Base-by-base conservation (phyloP, 2,888 invertebrate species). In the Lucinisca nassula region DNA sequence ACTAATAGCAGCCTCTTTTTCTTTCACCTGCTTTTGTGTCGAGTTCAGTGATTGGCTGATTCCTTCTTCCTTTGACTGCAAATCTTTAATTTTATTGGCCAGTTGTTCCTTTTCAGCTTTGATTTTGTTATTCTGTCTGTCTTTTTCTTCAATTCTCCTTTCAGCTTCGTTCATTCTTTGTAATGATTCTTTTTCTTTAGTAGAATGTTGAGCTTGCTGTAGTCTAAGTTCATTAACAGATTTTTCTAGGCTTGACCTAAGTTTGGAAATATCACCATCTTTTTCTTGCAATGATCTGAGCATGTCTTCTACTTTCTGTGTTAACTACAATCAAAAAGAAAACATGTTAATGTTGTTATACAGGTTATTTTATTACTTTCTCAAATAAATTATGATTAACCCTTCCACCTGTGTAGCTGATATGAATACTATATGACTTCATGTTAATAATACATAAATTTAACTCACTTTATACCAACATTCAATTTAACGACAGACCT, bases 121-220 rank as follows among this genome's bases (percentile, higher is more conserved):
- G 12, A 93, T 77, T 40, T 90, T 91, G n/a, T 67, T 79, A 24
- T 89, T 85, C 27, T 91, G 84, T 24, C 82, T 78, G 30, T 91
- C 90, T 45, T 87, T 90, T 58, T 91, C 90, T 24, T 90, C 92
- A 12, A 90, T 61, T 45, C 90, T 90, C n/a, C 87, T 76, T 32
- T 90, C 88, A 30, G 85, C 70, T 55, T 92, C 92, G 8, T 91
- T 88, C 12, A 94, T 49, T 49, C 89, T 90, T 70, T 78, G 61
- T 51, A 80, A 79, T 0, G 89, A 37, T 27, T 91, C 86, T 80
- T 89, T 88, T 32, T 90, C 90, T 55, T 85, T 88, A 24, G 81
- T 24, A 12, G 79, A 37, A 8, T 84, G 73, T 38, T 89, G 67
- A 0, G 76, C 76, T 37, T 87, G 90, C 10, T 77, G 82, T 58